Conservation (phyloP, 2,113 vertebrate species). For the Caranx ignobilis region DNA sequence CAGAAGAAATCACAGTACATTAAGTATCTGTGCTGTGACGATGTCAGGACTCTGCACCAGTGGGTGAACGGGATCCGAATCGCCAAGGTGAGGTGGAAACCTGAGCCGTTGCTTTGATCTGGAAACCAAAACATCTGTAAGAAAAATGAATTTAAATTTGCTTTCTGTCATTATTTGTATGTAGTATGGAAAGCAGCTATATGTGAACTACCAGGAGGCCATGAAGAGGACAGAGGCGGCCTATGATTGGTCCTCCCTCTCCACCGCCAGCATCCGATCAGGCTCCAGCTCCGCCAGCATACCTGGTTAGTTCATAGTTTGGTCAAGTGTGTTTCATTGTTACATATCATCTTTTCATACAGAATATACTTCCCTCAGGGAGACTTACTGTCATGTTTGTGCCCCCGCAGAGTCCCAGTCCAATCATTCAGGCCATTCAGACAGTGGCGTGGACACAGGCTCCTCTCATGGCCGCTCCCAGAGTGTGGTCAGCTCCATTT, state of each 20-base stretch:
- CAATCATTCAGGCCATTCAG: conserved; percentile 96
- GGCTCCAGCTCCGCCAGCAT: conserved; percentile 96
- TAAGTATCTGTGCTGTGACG: conserved; percentile 97
- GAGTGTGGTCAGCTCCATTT: conserved; percentile 97
- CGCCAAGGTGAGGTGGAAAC: conserved; percentile 87
- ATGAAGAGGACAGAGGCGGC: conserved; percentile 95
- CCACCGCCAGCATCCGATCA: conserved; percentile 96
- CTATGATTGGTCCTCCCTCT: conserved; percentile 97
- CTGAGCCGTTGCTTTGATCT: not conserved
- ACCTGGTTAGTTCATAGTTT: conserved; percentile 84
- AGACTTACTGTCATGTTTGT: conserved; percentile 13
- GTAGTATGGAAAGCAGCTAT: conserved; percentile 95
- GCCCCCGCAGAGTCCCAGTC: conserved; percentile 91
- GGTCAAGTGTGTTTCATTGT: too few species aligned
- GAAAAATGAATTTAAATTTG: too few species aligned
- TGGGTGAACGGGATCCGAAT: conserved; percentile 98
- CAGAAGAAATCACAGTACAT: conserved; percentile 99
- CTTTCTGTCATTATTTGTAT: not conserved
- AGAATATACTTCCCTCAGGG: not conserved
- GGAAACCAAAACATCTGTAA: too few species aligned
- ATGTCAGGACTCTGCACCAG: conserved; percentile 95
- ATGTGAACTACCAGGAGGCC: conserved; percentile 96
- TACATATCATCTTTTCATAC: not conserved
- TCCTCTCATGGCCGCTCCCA: conserved; percentile 93
- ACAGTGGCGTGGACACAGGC: conserved; percentile 92